A percentile compares a stretch with the other conserved stretches of the same genome.
Conservation (phyloP, 2,113 vertebrate species). For the Sminthopsis crassicaudata region DNA sequence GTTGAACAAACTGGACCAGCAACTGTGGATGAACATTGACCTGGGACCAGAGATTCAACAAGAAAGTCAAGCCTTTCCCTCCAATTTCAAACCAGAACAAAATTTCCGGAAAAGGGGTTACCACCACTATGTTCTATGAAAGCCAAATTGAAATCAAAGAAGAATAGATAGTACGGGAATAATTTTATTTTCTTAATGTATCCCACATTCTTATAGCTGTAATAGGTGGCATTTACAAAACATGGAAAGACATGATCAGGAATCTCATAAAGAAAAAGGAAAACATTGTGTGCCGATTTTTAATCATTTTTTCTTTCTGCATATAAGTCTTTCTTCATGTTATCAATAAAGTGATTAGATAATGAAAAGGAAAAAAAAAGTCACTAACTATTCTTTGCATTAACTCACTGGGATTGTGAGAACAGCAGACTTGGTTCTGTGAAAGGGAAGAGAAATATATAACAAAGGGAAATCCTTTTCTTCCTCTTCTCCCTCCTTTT, state of each 20-base stretch:
- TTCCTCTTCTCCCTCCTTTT: not conserved
- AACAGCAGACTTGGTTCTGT: not conserved
- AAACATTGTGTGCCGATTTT: not conserved
- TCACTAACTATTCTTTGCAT: not conserved
- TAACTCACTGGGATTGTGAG: not conserved
- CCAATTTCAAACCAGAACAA: not conserved
- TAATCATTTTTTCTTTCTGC: not conserved
- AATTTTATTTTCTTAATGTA: not conserved
- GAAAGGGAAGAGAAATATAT: not conserved
- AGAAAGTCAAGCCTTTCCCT: not conserved
- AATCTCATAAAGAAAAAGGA: not conserved
- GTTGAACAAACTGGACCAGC: not conserved
- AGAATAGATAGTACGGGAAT: not conserved
- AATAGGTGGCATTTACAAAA: not conserved
- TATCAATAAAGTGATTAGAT: not conserved
- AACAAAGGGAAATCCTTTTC: not conserved
- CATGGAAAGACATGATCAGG: not conserved
- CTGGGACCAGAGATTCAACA: not conserved
- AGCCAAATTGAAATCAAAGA: not conserved
- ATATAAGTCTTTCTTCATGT: not conserved
- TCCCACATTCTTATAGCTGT: not conserved
- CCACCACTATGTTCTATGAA: not conserved
- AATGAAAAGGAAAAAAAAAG: not conserved
- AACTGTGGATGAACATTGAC: not conserved
- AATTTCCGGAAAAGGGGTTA: not conserved